Evolutionary conservation across 2,888 invertebrate genomes (phyloP), one percentile per base, ranked within the genome.

Genomic region (Hemaris fuciformis): DNA sequence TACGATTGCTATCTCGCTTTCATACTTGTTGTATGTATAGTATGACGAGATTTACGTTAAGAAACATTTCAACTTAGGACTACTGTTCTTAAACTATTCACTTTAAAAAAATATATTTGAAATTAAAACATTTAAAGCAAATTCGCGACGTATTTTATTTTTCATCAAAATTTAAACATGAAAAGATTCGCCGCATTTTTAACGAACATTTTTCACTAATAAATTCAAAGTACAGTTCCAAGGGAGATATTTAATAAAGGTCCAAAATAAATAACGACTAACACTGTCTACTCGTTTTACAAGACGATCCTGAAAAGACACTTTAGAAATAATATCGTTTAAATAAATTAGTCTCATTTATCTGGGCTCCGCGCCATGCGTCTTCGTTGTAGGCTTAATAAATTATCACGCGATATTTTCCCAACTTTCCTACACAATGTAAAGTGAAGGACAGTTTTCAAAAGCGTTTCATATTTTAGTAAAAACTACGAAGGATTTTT

Each of bases 321-420:
- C 77, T 75, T 75, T 81, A 73, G 79, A 82, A 85, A 87, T 83
- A 83, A 83, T 85, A 81, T 76, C 77, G 79, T 76, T 83, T 76
- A 81, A 84, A 87, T 85, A 87, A 88, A 88, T 85, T 83, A 80
- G 74, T 71, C 72, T 77, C 74, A 82, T 87, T 85, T 84, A 77
- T 87, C 77, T 70, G 59, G 67, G 75, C 70, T 71, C 72, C 68
- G 67, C 66, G 71, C 66, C 76, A 71, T 68, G 70, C 74, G 79
- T 80, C 79, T 75, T 73, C 70, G 73, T 76, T 72, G 70, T 65
- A 74, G 75, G 73, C 77, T 74, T 77, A 79, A 84, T 81, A 80
- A 86, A 85, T 83, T 79, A 80, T 79, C 66, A 65, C 59, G 64
- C 69, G 64, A 81, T 81, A 81, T 79, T 83, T 79, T 78, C 77